These are phyloP conservation scores for Anabas testudineus DNA, from an alignment of 2,797 vertebrate genomes.

Conservation along the genomic window DNA sequence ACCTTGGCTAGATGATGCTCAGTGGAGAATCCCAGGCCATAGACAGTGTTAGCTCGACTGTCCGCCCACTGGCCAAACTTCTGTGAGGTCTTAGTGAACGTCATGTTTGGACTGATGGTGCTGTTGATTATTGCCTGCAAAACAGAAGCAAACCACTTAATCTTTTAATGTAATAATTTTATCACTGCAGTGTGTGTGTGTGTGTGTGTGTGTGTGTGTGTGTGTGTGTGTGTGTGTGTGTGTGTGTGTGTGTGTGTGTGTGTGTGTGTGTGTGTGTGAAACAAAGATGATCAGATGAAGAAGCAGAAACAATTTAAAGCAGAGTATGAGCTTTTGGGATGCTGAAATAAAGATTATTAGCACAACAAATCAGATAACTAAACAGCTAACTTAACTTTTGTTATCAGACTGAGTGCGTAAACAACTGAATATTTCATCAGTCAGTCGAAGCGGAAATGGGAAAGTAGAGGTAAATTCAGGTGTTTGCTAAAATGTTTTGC, in stretches of 20 bases:
- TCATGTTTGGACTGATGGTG: conserved; percentile 99
- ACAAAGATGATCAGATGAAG: not conserved
- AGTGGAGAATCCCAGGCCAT: conserved; percentile 98
- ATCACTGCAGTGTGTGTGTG: conserved; percentile 17
- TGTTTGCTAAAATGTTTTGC: not conserved
- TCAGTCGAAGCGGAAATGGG: no score
- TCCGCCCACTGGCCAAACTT: conserved; percentile 99
- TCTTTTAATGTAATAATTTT: conserved; percentile 27
- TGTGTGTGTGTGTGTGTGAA: not conserved
- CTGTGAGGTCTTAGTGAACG: conserved; percentile 99
- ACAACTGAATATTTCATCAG: not conserved
- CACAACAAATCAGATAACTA: not conserved
- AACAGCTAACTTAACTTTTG: not conserved
- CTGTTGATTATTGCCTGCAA: conserved; percentile 99
- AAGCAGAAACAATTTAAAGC: not conserved
- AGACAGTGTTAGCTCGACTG: conserved; percentile 97
- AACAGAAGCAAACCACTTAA: conserved; percentile 46
- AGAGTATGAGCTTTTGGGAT: not conserved
- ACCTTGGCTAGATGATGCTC: conserved; percentile 94
- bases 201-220: not conserved
- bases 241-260: conserved; percentile 1
- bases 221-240: conserved; percentile 3
- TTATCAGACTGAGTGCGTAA: not conserved
- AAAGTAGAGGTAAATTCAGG: no score
- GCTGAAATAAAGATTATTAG: conserved; percentile 8